Percentiles rank a stretch among this genome's conserved stretches.
phyloP scores from a whole-genome alignment of 2,797 vertebrate genomes.

The Hephaestus fuliginosus region DNA sequence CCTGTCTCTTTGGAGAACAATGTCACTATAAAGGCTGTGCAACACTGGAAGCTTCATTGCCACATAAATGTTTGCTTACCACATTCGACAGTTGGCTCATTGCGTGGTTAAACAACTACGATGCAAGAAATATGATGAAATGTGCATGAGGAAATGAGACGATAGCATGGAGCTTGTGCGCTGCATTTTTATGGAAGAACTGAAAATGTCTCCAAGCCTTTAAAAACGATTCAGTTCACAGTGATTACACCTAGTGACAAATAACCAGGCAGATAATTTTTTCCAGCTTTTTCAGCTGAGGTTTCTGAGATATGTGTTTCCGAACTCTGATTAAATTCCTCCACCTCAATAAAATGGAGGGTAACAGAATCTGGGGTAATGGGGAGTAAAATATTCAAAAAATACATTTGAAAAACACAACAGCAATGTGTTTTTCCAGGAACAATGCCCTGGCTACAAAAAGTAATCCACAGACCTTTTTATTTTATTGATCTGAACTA shows the following conservation, averaged over 20 bases:
- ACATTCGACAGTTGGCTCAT: too few species aligned
- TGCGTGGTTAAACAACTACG: too few species aligned
- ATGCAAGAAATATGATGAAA: too few species aligned
- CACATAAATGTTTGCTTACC: too few species aligned
- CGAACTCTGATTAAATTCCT: not conserved
- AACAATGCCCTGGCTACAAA: not conserved
- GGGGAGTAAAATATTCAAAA: not conserved
- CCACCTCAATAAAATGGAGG: not conserved
- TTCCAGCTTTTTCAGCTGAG: not conserved
- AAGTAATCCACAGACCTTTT: not conserved
- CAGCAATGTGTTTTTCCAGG: not conserved
- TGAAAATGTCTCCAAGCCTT: too few species aligned
- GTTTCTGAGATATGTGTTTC: not conserved
- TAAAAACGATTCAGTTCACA: not conserved
- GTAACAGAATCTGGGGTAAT: conserved; percentile 1
- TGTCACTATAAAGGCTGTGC: too few species aligned
- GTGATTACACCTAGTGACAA: not conserved
- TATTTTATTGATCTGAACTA: not conserved
- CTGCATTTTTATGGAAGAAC: too few species aligned
- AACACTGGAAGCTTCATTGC: too few species aligned
- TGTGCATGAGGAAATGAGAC: too few species aligned
- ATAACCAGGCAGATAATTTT: not conserved
- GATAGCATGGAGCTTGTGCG: too few species aligned
- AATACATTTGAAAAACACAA: not conserved
- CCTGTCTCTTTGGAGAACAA: not conserved